These are phyloP conservation scores for Antechinus stuartii DNA, from an alignment of 2,113 vertebrate species.

Conservation along the genomic window DNA sequence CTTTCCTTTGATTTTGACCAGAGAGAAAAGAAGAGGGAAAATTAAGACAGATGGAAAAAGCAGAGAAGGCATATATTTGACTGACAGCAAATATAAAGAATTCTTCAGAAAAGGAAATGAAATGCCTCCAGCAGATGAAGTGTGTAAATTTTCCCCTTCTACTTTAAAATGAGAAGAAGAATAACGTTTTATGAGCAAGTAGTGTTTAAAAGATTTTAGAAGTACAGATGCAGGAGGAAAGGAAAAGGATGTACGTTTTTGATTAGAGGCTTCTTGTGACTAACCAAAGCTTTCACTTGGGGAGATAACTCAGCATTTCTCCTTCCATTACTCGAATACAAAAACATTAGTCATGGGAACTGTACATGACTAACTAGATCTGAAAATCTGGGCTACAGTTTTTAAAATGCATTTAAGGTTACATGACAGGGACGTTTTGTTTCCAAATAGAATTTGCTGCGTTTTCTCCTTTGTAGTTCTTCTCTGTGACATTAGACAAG, in stretches of 20 bases:
- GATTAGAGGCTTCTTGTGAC: neutral
- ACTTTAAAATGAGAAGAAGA: constrained; percentile 18
- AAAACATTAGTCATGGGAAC: neutral
- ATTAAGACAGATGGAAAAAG: constrained; percentile 64
- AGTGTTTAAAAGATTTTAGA: neutral
- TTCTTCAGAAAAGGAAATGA: constrained; percentile 65
- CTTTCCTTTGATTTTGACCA: constrained; percentile 49
- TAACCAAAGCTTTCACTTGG: neutral
- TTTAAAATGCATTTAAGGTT: neutral
- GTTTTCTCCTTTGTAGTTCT: neutral
- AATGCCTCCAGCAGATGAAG: constrained; percentile 54
- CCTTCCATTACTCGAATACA: neutral
- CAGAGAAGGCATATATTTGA: constrained; percentile 57
- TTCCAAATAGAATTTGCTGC: neutral
- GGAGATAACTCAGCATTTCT: neutral
- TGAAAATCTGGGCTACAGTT: neutral
- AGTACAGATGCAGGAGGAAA: neutral
- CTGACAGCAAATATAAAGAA: constrained; percentile 58
- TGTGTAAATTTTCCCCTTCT: constrained; percentile 38
- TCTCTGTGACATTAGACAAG: neutral
- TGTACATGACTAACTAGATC: neutral
- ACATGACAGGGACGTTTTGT: neutral
- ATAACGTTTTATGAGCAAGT: constrained; percentile 29
- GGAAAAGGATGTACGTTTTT: constrained; percentile 28
- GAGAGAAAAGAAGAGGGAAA: constrained; percentile 34